phyloP scores from a whole-genome alignment of 2,113 vertebrate genomes.

The Chauna torquata region DNA sequence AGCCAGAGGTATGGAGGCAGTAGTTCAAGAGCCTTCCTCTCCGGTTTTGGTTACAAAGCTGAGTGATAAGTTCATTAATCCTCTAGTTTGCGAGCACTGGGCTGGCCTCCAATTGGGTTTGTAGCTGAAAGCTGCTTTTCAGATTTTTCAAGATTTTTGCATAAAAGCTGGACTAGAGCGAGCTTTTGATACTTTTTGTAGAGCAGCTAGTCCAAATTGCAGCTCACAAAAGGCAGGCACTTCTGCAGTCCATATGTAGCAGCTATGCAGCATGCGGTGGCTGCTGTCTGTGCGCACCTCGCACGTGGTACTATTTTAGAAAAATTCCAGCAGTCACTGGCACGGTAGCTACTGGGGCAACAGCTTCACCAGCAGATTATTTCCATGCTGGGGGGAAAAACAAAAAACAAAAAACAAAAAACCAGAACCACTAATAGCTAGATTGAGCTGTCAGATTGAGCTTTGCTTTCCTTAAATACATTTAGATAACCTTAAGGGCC shows the following conservation, averaged over 20 bases:
- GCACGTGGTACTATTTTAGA: background rate
- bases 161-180: background rate
- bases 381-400: background rate
- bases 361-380: background rate
- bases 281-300: background rate
- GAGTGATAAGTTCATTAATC: background rate
- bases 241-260: background rate
- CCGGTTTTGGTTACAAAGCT: background rate
- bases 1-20: background rate
- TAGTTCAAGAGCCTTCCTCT: accelerated
- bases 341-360: background rate
- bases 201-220: background rate
- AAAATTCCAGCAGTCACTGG: background rate
- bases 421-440: background rate
- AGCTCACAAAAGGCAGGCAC: background rate
- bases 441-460: background rate
- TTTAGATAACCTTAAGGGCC: slow-evolving; percentile 40
- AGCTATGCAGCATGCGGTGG: background rate
- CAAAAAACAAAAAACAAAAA: too few relatives aligned
- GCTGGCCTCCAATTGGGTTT: background rate
- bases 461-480: background rate
- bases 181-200: background rate
- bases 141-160: background rate
- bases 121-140: background rate
- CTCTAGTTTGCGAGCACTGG: background rate